Evolutionary conservation across 2,113 vertebrate species (phyloP), one percentile per base, ranked within the genome.

Genomic region (Echinops telfairi): DNA sequence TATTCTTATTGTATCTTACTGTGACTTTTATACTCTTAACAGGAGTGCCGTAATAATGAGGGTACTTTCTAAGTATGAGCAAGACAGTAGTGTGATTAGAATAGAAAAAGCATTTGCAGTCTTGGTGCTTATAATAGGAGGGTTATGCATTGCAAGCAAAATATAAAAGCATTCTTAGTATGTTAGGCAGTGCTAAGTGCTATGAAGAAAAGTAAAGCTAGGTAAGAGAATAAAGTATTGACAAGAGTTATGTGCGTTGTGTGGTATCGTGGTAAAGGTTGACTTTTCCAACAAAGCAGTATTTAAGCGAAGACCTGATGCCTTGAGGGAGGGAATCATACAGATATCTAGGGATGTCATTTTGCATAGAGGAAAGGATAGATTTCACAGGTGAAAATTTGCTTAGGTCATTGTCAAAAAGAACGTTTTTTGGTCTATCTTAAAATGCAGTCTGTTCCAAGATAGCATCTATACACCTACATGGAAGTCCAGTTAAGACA

Each of bases 1-100:
- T 4, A 75, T 94, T 86, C 27, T 31, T 84, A 53, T 76, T 77
- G 22, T 89, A 60, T 36, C 76, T 83, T 93, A 76, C 70, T 85
- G 66, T 76, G 68, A 85, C 29, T 80, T 93, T 78, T 29, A 84
- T 53, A 73, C 36, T 47, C 8, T 90, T 86, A 80, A 40, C 71
- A 60, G 25, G 3, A 79, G 83, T 73, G 7, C 22, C 19, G 58
- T 87, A 25, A 58, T 75, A 62, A 53, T 53, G 47, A 53, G 47
- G 47, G 47, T 53, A 53, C 47, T 53, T 53, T 53, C 47, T 53
- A 53, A 53, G 47, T 53, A 53, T 14, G 47, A 53, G 47, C 47
- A 53, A 53, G 22, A 79, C 36, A 83, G 77, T 5, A 25, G 23
- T 25, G 36, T 27, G 9, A 29, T 53, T 78, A 77, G 89, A 25